Percentiles rank a stretch among this genome's conserved stretches.
These are phyloP conservation scores for Lasioglossum lativentre DNA, from an alignment of 2,888 invertebrate species.

Conservation along the genomic window DNA sequence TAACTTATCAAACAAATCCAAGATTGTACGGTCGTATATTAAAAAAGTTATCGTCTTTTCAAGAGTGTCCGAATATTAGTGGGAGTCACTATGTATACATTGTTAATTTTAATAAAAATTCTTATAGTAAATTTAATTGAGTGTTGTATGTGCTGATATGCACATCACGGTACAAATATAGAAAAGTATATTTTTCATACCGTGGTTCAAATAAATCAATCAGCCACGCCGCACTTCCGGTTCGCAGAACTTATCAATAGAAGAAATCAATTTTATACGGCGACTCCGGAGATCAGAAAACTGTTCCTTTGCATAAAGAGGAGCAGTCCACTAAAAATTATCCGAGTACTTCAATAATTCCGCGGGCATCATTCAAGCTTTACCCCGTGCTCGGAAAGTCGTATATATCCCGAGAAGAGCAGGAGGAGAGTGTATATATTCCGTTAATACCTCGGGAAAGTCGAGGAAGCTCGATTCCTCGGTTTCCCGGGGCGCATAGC, in stretches of 20 bases:
- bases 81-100: too few relatives aligned
- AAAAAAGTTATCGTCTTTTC: too few relatives aligned
- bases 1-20: too few relatives aligned
- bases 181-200: not conserved
- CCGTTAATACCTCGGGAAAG: not conserved
- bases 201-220: not conserved
- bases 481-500: not conserved
- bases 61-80: too few relatives aligned
- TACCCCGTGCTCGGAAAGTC: not conserved
- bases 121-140: too few relatives aligned
- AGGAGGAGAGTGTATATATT: not conserved
- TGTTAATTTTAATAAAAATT: too few relatives aligned
- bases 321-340: not conserved
- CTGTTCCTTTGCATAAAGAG: not conserved
- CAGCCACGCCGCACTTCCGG: not conserved
- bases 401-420: not conserved
- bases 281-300: not conserved
- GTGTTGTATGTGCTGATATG: too few relatives aligned
- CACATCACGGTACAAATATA: too few relatives aligned
- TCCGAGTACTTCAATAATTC: not conserved
- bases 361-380: not conserved
- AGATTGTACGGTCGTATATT: too few relatives aligned
- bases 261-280: not conserved
- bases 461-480: not conserved
- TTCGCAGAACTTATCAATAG: not conserved